phyloP scores from a whole-genome alignment of 2,113 vertebrate genomes.

The Amphiprion percula region DNA sequence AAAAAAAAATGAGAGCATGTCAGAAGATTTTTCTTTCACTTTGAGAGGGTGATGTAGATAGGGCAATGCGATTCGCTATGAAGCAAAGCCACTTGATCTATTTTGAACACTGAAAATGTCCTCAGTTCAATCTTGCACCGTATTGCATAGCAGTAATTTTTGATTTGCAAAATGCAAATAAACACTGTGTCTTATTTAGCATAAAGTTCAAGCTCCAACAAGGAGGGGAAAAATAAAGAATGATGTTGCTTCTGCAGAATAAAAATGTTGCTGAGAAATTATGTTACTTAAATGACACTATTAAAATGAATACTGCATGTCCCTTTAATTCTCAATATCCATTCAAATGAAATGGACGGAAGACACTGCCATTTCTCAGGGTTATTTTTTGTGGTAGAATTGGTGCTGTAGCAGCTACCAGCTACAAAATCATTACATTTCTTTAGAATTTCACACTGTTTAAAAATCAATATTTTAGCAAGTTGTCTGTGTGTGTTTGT shows the following conservation, averaged over 20 bases:
- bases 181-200: not conserved
- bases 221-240: not conserved
- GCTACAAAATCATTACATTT: conserved; percentile 52
- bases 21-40: conserved; percentile 61
- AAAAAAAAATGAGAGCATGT: conserved; percentile 46
- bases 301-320: conserved; percentile 23
- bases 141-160: not conserved
- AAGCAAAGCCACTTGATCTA: conserved; percentile 50
- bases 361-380: conserved; percentile 9
- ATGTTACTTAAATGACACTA: conserved; percentile 15
- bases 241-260: conserved; percentile 14
- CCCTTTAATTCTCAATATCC: conserved; percentile 23
- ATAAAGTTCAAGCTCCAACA: not conserved
- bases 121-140: conserved; percentile 24
- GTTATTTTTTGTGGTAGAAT: conserved; percentile 21
- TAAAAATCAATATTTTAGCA: conserved; percentile 64
- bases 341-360: conserved; percentile 20
- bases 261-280: conserved; percentile 25
- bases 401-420: conserved; percentile 6
- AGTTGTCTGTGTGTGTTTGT: conserved; percentile 38
- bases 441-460: conserved; percentile 47
- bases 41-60: conserved; percentile 61
- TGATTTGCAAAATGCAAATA: conserved; percentile 22
- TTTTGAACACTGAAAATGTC: conserved; percentile 47
- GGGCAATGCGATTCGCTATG: conserved; percentile 15